Evolutionary conservation across 2,888 invertebrate genomes (phyloP).

Genomic region (Dexiosoma caninum): DNA sequence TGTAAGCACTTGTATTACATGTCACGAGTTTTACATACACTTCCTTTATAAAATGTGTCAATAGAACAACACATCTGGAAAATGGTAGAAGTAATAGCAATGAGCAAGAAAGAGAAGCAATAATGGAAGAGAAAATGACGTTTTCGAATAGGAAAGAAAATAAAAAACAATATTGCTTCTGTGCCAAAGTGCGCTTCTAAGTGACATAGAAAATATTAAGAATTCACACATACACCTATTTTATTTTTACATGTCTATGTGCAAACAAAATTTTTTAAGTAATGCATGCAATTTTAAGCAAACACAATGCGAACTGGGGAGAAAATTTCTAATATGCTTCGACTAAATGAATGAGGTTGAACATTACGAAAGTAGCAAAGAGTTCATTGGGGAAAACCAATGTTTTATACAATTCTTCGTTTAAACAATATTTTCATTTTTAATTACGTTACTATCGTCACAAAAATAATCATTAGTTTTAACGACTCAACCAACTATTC

Average conservation of each 20-base stretch:
- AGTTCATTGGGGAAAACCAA: slow-evolving; percentile 14
- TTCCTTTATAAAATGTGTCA: slow-evolving; percentile 52
- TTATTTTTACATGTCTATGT: not conserved
- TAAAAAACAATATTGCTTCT: slow-evolving; percentile 16
- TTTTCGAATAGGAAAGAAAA: too few relatives aligned
- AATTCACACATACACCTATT: not conserved
- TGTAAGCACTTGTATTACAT: not conserved
- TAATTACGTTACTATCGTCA: too few relatives aligned
- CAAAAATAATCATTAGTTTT: too few relatives aligned
- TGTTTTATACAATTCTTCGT: not conserved
- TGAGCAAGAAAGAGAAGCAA: not conserved
- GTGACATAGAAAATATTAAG: slow-evolving; percentile 44
- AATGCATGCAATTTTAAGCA: not conserved
- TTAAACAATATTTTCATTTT: too few relatives aligned
- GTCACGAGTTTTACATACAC: slow-evolving; percentile 43
- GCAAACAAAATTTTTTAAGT: not conserved
- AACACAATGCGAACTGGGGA: not conserved
- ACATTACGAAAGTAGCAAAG: not conserved
- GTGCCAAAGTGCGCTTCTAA: slow-evolving; percentile 39
- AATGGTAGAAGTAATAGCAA: not conserved
- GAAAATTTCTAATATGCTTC: not conserved
- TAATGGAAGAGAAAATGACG: not conserved
- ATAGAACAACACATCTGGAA: slow-evolving; percentile 36
- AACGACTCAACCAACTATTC: too few relatives aligned
- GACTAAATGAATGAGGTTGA: slow-evolving; percentile 6